phyloP scores from a whole-genome alignment of 2,113 vertebrate genomes.

The Gnathonemus longibarbis region DNA sequence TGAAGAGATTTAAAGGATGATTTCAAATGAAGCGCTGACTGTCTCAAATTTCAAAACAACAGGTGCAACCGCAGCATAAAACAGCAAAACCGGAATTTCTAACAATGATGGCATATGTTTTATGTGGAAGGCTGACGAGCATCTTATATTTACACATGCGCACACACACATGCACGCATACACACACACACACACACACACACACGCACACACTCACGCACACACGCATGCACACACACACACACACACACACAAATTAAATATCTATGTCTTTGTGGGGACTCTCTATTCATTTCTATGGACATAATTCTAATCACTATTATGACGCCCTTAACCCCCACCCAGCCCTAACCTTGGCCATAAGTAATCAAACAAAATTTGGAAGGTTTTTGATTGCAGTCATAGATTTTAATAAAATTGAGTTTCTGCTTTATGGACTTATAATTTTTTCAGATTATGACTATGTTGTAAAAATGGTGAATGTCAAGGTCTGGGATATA shows the following conservation, averaged over 20 bases:
- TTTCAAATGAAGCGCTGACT: not conserved
- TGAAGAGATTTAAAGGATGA: not conserved
- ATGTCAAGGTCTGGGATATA: not conserved
- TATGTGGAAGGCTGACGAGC: not conserved
- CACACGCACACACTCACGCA: too few relatives aligned
- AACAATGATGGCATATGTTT: not conserved
- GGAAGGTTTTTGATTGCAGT: not conserved
- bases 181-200: too few relatives aligned
- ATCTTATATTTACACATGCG: not conserved
- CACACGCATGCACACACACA: too few relatives aligned
- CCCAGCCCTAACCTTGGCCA: not conserved
- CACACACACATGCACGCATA: too few relatives aligned
- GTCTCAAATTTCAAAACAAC: not conserved
- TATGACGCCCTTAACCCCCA: not conserved
- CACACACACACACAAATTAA: not conserved
- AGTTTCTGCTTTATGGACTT: not conserved
- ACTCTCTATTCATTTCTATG: not conserved
- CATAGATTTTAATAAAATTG: not conserved
- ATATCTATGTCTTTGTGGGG: not conserved
- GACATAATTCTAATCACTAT: not conserved
- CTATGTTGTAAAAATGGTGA: not conserved
- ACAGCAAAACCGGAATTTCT: not conserved
- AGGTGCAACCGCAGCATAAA: not conserved
- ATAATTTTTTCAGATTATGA: not conserved
- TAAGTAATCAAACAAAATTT: not conserved